Base-by-base conservation (phyloP, 2,888 invertebrate species). In the Aphelenchoides bicaudatus region DNA sequence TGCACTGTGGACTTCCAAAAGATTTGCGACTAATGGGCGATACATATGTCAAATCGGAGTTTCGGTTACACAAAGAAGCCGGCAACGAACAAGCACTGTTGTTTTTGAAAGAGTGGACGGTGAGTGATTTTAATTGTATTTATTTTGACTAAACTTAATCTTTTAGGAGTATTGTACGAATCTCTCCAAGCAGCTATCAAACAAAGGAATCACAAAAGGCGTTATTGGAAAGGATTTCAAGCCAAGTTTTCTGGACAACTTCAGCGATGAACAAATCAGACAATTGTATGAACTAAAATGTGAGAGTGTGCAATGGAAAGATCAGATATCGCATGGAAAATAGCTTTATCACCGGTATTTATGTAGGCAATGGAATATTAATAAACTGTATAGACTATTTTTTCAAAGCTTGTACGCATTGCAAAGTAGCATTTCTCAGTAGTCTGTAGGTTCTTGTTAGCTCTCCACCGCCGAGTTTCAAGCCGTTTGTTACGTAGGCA, bases 391-490 rank as follows among this genome's bases (percentile, higher is more conserved):
- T 21, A 25, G 23, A 25, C 16, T 6, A 21, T 43, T 43, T 6
- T 43, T 25, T 19, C 23, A 43, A n/a, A 8, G 6, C 23, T 6
- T 6, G 8, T 10, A 25, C 43, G 3, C 52, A 72, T 13, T 75
- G 69, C 39, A 77, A 73, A 6, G 72, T 69, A 4, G 72, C 74
- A 54, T 77, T 62, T 43, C 75, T 53, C 43, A 70, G 47, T 13
- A 48, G 29, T 21, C 76, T 49, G 57, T 77, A 76, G 1, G 76
- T 74, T 49, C 74, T 59, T 10, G 72, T 77, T 39, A 76, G 60
- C 56, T 76, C 77, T 1, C 76, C 76, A 71, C 73, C 74, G 8
- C 77, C 77, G 3, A 75, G 72, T 61, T 77, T 77, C 39, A 77
- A 51, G 0, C 77, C 76, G 46, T 77, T 77, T 23, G 67, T 68